A percentile compares a stretch with the other conserved stretches of the same genome.
Conservation (phyloP, 2,113 vertebrate genomes). For the Elaphurus davidianus region DNA sequence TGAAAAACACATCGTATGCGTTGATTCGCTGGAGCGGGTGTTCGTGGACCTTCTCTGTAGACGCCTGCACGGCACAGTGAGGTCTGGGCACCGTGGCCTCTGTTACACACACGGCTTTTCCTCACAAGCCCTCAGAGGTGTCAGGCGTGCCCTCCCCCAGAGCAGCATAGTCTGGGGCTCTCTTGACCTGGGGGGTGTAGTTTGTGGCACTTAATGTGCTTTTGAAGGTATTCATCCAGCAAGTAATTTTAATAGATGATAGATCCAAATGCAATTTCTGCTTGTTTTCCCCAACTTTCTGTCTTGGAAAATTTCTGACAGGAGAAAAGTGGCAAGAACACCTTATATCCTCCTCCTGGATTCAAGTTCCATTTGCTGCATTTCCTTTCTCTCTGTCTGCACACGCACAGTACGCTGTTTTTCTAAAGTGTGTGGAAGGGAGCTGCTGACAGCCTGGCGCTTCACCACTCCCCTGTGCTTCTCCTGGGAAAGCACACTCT, state of each 20-base stretch:
- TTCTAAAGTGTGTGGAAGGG: background rate
- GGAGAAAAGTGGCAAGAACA: background rate
- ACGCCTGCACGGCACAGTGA: background rate
- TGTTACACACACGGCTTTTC: background rate
- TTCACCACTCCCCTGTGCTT: rapidly evolving
- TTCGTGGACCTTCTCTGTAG: background rate
- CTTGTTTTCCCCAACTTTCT: background rate
- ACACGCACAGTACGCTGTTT: rapidly evolving
- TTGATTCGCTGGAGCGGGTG: background rate
- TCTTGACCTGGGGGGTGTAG: too few species aligned
- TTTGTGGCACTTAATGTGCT: background rate
- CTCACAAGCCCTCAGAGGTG: background rate
- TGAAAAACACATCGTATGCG: background rate
- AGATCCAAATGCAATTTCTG: background rate
- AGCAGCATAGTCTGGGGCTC: background rate
- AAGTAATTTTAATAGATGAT: background rate
- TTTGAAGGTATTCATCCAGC: background rate
- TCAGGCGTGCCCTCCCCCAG: background rate
- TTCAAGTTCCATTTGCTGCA: background rate
- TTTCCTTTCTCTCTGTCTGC: background rate
- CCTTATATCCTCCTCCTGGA: background rate
- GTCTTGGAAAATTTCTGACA: background rate
- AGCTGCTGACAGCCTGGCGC: background rate
- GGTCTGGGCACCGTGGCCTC: background rate
- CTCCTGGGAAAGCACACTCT: background rate